Evolutionary conservation across 2,797 vertebrate species (phyloP).

Genomic region (Mormyrops attenuatus): DNA sequence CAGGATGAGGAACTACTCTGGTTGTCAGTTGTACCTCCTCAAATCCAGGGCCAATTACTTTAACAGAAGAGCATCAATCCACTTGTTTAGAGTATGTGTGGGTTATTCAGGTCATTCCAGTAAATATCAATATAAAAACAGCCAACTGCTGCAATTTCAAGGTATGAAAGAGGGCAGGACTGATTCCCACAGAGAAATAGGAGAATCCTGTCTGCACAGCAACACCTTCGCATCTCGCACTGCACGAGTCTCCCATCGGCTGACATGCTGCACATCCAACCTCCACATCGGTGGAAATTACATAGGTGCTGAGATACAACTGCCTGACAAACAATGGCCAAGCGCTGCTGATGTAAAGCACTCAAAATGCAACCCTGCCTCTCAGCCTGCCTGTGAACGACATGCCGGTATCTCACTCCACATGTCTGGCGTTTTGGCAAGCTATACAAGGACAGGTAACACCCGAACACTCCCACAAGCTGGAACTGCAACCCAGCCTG

Average conservation of each 20-base stretch:
- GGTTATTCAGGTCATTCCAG: background rate
- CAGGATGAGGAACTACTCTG: background rate
- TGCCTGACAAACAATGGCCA: background rate
- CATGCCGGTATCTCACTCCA: background rate
- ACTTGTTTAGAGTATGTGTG: background rate
- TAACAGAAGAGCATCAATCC: background rate
- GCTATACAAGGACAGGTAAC: background rate
- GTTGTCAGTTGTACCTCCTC: background rate
- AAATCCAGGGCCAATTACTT: background rate
- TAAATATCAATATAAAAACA: background rate
- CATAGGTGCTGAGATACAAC: background rate
- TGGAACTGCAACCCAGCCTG: background rate
- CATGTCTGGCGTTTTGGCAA: background rate
- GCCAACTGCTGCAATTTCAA: background rate
- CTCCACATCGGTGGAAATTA: background rate
- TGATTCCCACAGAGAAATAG: background rate
- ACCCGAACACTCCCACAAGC: background rate
- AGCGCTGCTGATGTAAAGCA: background rate
- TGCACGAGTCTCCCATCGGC: background rate
- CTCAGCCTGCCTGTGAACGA: background rate
- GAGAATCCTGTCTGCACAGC: background rate
- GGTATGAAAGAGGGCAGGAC: background rate
- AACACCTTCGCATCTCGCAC: background rate
- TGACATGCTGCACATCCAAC: background rate
- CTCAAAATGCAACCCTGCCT: background rate